Evolutionary conservation across 2,888 invertebrate species (phyloP), one percentile per base, ranked within the genome.

Genomic region (Erebia epiphron): DNA sequence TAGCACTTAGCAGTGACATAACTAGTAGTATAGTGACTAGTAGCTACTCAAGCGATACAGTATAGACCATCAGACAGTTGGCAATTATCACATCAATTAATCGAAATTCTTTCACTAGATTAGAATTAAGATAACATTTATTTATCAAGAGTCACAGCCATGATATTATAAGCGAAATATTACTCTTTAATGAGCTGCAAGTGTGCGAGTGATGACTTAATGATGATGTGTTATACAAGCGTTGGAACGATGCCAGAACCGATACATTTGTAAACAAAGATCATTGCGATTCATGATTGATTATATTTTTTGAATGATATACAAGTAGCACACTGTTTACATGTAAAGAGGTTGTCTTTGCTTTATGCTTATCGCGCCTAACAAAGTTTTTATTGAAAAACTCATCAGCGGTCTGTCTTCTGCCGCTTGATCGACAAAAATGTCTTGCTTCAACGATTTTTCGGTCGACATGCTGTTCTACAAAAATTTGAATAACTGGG

Each of bases 261-360:
- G 43, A 41, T 43, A 16, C 41, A 16, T 60, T 60, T 43, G 60
- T 60, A 60, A 60, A 60, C 60, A 60, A 60, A n/a, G 16, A 60
- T 43, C 41, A 60, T 43, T 60, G 16, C 60, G 60, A 60, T n/a
- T 43, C 41, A 9, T 11, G 60, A 26, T 26, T 43, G 16, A 16
- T 60, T 60, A 41, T 60, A 16, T 43, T 41, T 60, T 16, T n/a
- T 13, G 41, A 60, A 60, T 16, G 41, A 16, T 13, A 21, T 11
- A 49, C 14, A 13, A 49, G 49, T 14, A 14, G 13, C 46, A 49
- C 49, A 49, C 13, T 49, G 49, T 49, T 13, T 5, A 49, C 1
- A 49, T 14, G 49, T 5, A 49, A 5, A 14, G 2, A 49, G 49
- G 14, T 14, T 13, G 13, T 49, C 4, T 13, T 3, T 13, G 49